Percentiles rank a stretch among this genome's conserved stretches.
Evolutionary conservation across 2,113 vertebrate species (phyloP).

Genomic region (Scomber japonicus): DNA sequence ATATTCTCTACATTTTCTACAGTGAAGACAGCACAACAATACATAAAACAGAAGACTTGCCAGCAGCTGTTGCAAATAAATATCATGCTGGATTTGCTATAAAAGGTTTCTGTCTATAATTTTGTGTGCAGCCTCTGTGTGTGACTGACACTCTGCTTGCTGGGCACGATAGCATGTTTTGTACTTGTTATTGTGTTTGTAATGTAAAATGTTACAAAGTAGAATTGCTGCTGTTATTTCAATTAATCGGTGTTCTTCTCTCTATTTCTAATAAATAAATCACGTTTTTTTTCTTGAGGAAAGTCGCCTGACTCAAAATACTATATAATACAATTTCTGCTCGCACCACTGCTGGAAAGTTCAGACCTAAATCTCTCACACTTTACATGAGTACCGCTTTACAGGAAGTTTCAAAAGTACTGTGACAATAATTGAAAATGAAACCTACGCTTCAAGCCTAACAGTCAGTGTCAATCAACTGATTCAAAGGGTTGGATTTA

Average conservation of each 20-base stretch:
- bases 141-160: background rate
- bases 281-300: background rate
- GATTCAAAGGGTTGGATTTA: conserved; percentile 42
- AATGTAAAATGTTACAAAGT: background rate
- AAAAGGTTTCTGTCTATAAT: background rate
- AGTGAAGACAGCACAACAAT: no score
- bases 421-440: conserved; percentile 38
- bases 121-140: no score
- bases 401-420: conserved; percentile 8
- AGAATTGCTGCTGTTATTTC: background rate
- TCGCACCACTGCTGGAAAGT: background rate
- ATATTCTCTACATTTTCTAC: no score
- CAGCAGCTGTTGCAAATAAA: background rate
- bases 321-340: background rate
- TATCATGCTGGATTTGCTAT: background rate
- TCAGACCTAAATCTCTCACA: background rate
- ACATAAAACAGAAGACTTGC: background rate
- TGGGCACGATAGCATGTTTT: background rate
- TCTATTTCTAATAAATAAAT: background rate
- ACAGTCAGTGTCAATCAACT: conserved; percentile 31
- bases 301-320: background rate
- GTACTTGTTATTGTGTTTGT: background rate
- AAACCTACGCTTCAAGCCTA: conserved; percentile 16
- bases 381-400: conserved; percentile 7
- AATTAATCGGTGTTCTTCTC: background rate